Evolutionary conservation across 2,888 invertebrate genomes (phyloP), one percentile per base, ranked within the genome.

Genomic region (Hydrotaea cyrtoneurina): DNA sequence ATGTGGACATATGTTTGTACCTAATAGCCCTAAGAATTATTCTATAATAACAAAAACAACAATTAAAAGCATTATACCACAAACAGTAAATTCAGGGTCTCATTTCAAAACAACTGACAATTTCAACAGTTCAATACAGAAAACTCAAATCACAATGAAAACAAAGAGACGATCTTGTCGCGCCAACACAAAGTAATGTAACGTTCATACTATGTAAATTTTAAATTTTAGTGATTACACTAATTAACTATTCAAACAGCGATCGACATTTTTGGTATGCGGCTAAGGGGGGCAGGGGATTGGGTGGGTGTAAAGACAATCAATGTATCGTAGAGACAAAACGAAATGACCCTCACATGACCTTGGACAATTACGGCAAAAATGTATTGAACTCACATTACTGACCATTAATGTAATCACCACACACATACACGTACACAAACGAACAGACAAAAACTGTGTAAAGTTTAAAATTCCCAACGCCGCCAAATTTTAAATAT

Each of bases 181-280:
- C 19, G 15, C 19, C 43, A 57, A 59, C 36, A 43, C 7, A 50
- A n/a, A 53, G 64, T 31, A 17, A 17, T 64, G 43, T 43, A 36
- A 36, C 3, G 8, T 36, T 5, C 8, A 13, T 39, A 19, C 10
- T 46, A 46, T 46, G 46, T 69, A 69, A 69, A 69, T 57, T 53
- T 39, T 59, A 46, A 73, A 74, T 62, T 57, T 21, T 57, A 57
- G 59, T 71, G 74, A 71, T 46, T 57, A 55, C 72, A 79, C 31
- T 73, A 73, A 85, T 85, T 85, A 85, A 72, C 26, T 79, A 85
- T 85, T 81, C 84, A 81, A 79, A 79, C 50, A 76, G 62, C 78
- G 84, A 75, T 53, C 53, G 39, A 66, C 57, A 69, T 73, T 43
- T 4, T 43, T 4, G 31, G 10, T n/a, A 21, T 19, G 19, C 53